Base-by-base conservation (phyloP, 2,113 vertebrate genomes). In the Osmerus eperlanus region DNA sequence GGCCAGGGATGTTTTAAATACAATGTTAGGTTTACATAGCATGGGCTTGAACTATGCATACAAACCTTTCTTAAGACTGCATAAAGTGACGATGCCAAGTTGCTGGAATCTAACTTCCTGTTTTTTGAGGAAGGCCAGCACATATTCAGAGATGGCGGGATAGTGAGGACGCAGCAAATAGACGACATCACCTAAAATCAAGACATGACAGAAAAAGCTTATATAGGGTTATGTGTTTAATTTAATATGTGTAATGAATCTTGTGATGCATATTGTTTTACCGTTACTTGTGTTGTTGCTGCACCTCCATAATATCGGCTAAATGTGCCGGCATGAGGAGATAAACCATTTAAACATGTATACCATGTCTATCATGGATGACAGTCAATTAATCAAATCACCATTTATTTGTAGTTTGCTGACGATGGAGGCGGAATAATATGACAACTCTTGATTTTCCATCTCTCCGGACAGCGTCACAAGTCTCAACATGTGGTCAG, bases 61-160 rank as follows among this genome's bases (percentile, higher is more conserved):
- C 66, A 68, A 63, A 88, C 84, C 83, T 71, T 77, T 82, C 21
- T 77, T 83, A 6, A 88, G 78, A 32, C 67, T 84, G 54, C 66
- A 63, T 62, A 85, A 41, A n/a, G 76, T 85, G 8, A 32, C 53
- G 2, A 86, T 74, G 29, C 60, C 70, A 16, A 87, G 85, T 21
- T 88, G 88, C 58, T 87, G 86, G 65, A 86, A 83, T 63, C 76
- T 70, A 7, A 81, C 68, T 70, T 87, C 86, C 64, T 79, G 73
- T 2, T 66, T 75, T 55, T 68, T 75, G 28, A 89, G 82, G 66
- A 86, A 88, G 12, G 53, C 58, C 68, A 81, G 18, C 12, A 89
- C 62, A 63, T 81, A 84, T 4, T 71, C 65, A 0, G 69, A 61
- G 70, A 85, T 65, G 21, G 32, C 16, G 0, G 8, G 14, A 62